Conservation (phyloP, 2,888 invertebrate genomes). For the Callimorpha dominula region DNA sequence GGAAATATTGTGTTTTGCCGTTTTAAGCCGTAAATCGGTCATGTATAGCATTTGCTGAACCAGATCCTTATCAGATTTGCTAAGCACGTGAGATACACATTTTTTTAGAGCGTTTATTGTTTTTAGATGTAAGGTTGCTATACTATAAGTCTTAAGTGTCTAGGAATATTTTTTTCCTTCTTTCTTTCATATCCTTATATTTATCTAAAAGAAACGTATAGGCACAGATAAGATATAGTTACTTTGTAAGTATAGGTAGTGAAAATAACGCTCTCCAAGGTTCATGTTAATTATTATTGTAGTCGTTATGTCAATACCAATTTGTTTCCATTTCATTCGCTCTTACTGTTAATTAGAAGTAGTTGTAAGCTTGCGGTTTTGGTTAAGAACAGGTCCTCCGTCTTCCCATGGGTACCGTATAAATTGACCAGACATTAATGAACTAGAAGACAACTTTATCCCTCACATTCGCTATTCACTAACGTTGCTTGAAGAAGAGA, state of each 20-base stretch:
- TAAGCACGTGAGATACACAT: no score
- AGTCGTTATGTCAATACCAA: neutral
- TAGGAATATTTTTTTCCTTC: no score
- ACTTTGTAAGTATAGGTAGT: neutral
- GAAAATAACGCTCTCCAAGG: neutral
- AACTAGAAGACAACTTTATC: slow-evolving; percentile 1
- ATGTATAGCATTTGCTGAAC: no score
- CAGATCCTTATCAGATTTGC: no score
- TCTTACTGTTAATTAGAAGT: slow-evolving; percentile 15
- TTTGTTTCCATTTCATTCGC: neutral
- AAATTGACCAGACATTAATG: slow-evolving; percentile 12
- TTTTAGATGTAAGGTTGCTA: no score
- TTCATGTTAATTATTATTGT: neutral
- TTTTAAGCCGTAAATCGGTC: no score
- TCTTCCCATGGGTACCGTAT: slow-evolving; percentile 1
- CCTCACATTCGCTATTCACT: neutral
- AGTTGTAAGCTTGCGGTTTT: slow-evolving; percentile 8
- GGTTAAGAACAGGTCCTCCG: neutral
- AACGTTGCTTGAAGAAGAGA: neutral
- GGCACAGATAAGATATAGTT: no score
- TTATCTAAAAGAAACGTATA: no score
- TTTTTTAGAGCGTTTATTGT: no score
- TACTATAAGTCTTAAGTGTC: no score
- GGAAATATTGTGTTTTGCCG: no score
- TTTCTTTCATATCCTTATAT: no score